A percentile compares a stretch with the other conserved stretches of the same genome.
phyloP scores from a whole-genome alignment of 2,113 vertebrate species.

The Tinamus guttatus region DNA sequence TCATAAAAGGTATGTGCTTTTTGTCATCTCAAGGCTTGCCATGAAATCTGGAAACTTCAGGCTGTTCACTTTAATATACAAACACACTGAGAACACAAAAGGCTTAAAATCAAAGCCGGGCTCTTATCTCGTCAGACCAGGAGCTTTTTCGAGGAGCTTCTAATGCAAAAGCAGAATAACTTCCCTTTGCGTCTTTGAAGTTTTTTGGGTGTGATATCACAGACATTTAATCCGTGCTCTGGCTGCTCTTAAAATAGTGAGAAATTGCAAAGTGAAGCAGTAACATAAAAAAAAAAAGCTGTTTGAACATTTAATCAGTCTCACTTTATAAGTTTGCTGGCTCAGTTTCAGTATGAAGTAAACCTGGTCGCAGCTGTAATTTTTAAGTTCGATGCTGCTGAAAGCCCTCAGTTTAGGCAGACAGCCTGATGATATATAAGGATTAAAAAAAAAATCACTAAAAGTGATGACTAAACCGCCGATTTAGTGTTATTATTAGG shows the following conservation, averaged over 20 bases:
- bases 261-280: conserved; percentile 45
- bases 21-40: neutral
- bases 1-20: neutral
- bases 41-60: conserved; percentile 55
- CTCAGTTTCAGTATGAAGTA: neutral
- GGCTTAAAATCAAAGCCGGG: conserved; percentile 73
- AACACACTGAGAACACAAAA: conserved; percentile 58
- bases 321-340: neutral
- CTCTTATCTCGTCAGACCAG: conserved; percentile 76
- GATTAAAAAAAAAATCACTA: neutral
- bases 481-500: neutral
- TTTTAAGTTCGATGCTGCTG: neutral
- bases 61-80: conserved; percentile 66
- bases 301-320: neutral
- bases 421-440: neutral
- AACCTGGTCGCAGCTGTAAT: neutral
- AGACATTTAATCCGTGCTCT: conserved; percentile 62
- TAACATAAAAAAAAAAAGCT: neutral
- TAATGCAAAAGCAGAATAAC: conserved; percentile 66
- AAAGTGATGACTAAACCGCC: accelerated
- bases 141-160: conserved; percentile 63
- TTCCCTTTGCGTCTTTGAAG: conserved; percentile 77
- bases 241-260: conserved; percentile 53
- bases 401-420: neutral
- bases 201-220: conserved; percentile 52